phyloP scores from a whole-genome alignment of 2,797 vertebrate species.

The Heteromormyrus szaboi region DNA sequence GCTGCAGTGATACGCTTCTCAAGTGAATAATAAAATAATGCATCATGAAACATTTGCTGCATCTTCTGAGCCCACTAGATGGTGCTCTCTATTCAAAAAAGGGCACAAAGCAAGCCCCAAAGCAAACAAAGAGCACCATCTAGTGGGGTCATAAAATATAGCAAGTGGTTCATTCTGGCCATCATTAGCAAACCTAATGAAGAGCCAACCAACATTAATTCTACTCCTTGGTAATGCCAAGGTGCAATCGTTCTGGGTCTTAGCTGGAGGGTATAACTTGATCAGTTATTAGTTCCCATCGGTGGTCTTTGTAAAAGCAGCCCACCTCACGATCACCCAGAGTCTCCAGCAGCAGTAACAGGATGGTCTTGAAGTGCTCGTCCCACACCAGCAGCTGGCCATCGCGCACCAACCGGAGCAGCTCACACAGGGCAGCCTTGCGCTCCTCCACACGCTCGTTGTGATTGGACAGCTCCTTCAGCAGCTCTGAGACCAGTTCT shows the following conservation, averaged over 20 bases:
- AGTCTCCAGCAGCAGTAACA: constrained; percentile 88
- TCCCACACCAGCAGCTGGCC: constrained; percentile 94
- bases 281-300: background rate
- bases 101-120: background rate
- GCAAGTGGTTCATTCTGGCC: background rate
- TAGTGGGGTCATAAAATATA: background rate
- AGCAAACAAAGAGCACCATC: background rate
- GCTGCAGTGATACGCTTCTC: background rate
- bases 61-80: background rate
- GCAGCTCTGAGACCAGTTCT: constrained; percentile 84
- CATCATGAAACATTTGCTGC: background rate
- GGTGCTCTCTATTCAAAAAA: background rate
- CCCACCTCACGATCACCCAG: constrained; percentile 90
- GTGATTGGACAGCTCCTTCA: constrained; percentile 93
- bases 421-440: constrained; percentile 82
- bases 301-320: background rate
- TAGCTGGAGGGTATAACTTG: background rate
- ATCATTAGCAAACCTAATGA: background rate
- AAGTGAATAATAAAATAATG: background rate
- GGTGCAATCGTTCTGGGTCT: background rate
- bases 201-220: background rate
- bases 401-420: constrained; percentile 86
- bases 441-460: constrained; percentile 92
- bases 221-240: background rate
- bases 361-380: constrained; percentile 95